Percentiles rank a stretch among this genome's conserved stretches.
Conservation (phyloP, 2,797 vertebrate genomes). For the Epinephelus awoara region DNA sequence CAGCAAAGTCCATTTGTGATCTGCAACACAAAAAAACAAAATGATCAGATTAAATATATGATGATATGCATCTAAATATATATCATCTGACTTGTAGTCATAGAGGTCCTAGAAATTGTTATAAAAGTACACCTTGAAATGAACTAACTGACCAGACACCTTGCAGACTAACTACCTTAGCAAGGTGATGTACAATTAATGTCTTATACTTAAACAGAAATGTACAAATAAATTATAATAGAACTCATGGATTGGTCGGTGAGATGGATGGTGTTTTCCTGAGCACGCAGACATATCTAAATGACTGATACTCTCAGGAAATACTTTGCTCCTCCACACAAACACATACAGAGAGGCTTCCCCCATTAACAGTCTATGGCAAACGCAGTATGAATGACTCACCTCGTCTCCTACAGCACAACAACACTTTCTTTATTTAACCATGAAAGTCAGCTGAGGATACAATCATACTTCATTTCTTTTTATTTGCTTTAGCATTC, state of each 20-base stretch:
- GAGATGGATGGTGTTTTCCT: slow-evolving; percentile 21
- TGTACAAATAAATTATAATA: not conserved
- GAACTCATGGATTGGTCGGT: not conserved
- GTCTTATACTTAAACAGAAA: not conserved
- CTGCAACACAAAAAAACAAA: slow-evolving; percentile 3
- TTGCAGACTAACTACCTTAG: not conserved
- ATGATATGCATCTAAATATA: not conserved
- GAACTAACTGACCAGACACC: not conserved
- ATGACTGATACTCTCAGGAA: slow-evolving; percentile 44
- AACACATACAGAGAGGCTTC: slow-evolving; percentile 29
- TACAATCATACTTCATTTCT: slow-evolving; percentile 5
- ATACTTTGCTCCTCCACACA: slow-evolving; percentile 48
- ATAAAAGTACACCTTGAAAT: not conserved
- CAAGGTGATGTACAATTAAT: not conserved
- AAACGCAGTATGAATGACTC: slow-evolving; percentile 55
- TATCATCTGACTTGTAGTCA: not conserved
- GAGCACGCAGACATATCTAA: not conserved
- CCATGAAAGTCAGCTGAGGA: not conserved
- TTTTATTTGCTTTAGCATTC: slow-evolving; percentile 18
- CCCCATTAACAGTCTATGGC: slow-evolving; percentile 44
- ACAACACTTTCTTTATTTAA: slow-evolving; percentile 36
- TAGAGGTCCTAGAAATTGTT: not conserved
- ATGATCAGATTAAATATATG: not conserved
- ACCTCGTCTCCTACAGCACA: slow-evolving; percentile 40
- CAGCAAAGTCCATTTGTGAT: not conserved